These are phyloP conservation scores for Rhagologus leucostigma DNA, from an alignment of 2,113 vertebrate genomes.

Conservation along the genomic window DNA sequence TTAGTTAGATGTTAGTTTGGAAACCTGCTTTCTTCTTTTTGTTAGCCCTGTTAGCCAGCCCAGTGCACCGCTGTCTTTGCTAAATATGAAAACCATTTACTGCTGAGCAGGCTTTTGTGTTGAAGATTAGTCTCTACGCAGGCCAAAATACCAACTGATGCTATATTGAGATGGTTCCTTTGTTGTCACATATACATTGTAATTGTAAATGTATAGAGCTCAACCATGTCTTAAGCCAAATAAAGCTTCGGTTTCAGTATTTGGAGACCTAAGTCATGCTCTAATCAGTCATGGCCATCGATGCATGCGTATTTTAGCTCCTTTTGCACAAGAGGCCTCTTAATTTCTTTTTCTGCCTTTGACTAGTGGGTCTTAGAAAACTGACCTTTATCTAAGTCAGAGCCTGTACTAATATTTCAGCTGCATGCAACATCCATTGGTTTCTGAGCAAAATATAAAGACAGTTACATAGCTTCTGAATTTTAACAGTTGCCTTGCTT, in stretches of 20 bases:
- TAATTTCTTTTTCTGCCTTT: conserved; percentile 51
- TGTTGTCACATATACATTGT: conserved; percentile 51
- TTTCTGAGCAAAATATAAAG: conserved; percentile 56
- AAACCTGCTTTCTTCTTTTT: conserved; percentile 28
- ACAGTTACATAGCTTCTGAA: conserved; percentile 57
- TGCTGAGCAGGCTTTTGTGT: conserved; percentile 48
- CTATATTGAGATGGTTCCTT: conserved; percentile 41
- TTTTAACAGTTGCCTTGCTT: conserved; percentile 51
- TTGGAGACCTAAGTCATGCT: conserved; percentile 63
- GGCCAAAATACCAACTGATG: conserved; percentile 5
- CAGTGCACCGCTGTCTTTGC: not conserved
- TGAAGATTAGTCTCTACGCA: not conserved
- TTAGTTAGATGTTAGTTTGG: not conserved
- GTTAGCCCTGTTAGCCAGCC: conserved; percentile 28
- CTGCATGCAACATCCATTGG: conserved; percentile 59
- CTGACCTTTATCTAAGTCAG: conserved; percentile 34
- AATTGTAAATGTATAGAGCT: conserved; percentile 59
- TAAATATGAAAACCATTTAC: conserved; percentile 28
- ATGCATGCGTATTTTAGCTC: conserved; percentile 57
- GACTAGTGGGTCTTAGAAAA: conserved; percentile 26
- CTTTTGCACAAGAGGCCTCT: conserved; percentile 60
- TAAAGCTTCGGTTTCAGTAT: conserved; percentile 61
- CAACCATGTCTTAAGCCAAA: conserved; percentile 62
- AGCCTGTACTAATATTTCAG: conserved; percentile 35
- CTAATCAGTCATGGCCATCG: not conserved